Evolutionary conservation across 2,888 invertebrate genomes (phyloP), one percentile per base, ranked within the genome.

Genomic region (Chesias legatella): DNA sequence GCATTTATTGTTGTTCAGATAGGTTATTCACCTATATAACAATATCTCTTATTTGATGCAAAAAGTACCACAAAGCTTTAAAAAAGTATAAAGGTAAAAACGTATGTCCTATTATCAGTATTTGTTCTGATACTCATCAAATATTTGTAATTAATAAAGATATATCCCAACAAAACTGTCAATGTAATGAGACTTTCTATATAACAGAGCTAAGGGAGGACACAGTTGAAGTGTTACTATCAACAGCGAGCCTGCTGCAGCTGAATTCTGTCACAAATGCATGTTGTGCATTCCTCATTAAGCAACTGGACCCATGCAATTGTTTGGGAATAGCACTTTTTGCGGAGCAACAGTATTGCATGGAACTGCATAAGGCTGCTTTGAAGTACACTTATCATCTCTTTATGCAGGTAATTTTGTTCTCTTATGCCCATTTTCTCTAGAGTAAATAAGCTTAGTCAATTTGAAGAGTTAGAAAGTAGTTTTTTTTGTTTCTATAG

Each of bases 301-400:
- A 95, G 64, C 98, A 97, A 74, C 88, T 97, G 37, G 95, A 97
- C 79, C 97, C 97, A 0, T 97, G 96, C 63, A 98, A 98, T 79
- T 97, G 97, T 81, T 90, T 98, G 53, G 98, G 98, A 10, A 97
- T 98, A 70, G 92, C 95, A 45, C 90, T 96, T 72, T 98, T 98
- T 86, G 98, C 98, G 27, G 97, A 98, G 71, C 94, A 95, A 59
- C 97, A 97, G 77, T 94, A 95, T 35, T 98, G 97, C 77, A 86
- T 91, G 50, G 92, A 94, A 58, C 90, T 98, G 56, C 90, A 95
- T 55, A 92, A 92, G 64, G 91, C 93, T 63, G 96, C 98, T 48
- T 93, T 95, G 71, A 92, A 93, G 53, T 98, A 94, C 67, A 96
- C 95, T 28, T 94, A 94, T 53, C 93, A 94, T 75, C 90, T 94